Evolutionary conservation across 2,113 vertebrate species (phyloP).

Genomic region (Onychostruthus taczanowskii): DNA sequence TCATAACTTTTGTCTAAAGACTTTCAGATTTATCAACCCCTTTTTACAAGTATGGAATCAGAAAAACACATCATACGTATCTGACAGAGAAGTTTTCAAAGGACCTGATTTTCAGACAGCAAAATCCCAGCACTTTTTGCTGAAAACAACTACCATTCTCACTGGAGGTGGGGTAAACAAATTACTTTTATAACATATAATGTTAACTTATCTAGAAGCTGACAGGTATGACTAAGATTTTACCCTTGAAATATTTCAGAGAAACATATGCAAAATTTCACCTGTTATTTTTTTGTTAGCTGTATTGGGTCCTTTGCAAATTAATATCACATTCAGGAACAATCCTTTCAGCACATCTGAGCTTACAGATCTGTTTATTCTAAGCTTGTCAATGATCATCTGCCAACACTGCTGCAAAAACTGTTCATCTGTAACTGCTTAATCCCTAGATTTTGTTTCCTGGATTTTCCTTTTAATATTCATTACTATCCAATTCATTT

Average conservation of each 20-base stretch:
- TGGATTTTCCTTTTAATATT: neutral
- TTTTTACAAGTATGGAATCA: neutral
- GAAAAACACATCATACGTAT: neutral
- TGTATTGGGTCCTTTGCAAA: neutral
- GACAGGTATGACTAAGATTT: neutral
- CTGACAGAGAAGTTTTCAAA: neutral
- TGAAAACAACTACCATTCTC: neutral
- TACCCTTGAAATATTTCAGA: neutral
- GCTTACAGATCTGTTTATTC: neutral
- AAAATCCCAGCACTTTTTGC: neutral
- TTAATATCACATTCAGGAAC: neutral
- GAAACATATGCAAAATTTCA: neutral
- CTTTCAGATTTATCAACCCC: neutral
- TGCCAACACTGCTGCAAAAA: neutral
- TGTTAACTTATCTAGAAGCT: neutral
- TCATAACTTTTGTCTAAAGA: neutral
- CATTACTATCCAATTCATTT: neutral
- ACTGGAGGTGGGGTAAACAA: neutral
- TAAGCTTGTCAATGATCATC: neutral
- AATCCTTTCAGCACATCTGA: neutral
- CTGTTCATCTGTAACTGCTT: neutral
- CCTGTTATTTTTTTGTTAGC: neutral
- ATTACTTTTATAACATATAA: neutral
- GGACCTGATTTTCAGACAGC: neutral
- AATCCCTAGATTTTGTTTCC: neutral